A percentile compares a stretch with the other conserved stretches of the same genome.
Conservation (phyloP, 2,797 vertebrate genomes). For the Strix occidentalis region DNA sequence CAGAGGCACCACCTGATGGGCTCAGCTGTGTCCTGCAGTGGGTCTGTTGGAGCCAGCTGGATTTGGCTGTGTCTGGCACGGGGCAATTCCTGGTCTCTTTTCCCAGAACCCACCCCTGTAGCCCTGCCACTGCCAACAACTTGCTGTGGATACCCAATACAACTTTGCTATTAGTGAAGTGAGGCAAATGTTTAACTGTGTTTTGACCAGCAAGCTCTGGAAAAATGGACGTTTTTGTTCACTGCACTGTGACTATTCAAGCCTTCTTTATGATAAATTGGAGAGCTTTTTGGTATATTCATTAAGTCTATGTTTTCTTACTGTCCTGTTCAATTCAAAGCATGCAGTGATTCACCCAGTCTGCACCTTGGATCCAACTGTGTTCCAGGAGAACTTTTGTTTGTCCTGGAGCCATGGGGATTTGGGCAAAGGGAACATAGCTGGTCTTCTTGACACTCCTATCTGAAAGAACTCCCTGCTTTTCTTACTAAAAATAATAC, state of each 20-base stretch:
- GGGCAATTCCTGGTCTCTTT: not conserved
- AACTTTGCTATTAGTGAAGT: not conserved
- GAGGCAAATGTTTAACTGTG: not conserved
- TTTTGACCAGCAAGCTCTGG: not conserved
- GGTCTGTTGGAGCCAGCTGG: not conserved
- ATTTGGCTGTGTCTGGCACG: rapidly evolving
- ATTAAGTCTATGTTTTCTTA: not conserved
- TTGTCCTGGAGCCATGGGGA: not conserved
- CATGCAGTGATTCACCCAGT: not conserved
- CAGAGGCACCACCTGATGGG: not conserved
- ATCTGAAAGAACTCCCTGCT: not conserved
- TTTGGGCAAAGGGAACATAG: not conserved
- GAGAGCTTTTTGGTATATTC: not conserved
- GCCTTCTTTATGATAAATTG: not conserved
- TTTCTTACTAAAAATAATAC: not conserved
- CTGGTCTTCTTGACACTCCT: not conserved
- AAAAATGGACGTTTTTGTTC: not conserved
- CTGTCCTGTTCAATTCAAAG: not conserved
- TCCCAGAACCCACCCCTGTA: not conserved
- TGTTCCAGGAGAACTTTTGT: not conserved
- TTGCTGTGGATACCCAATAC: not conserved
- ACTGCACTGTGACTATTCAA: not conserved
- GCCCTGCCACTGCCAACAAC: not conserved
- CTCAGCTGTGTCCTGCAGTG: not conserved
- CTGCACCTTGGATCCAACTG: not conserved